These are phyloP conservation scores for Patagioenas fasciata DNA, from an alignment of 2,113 vertebrate species.

Conservation along the genomic window DNA sequence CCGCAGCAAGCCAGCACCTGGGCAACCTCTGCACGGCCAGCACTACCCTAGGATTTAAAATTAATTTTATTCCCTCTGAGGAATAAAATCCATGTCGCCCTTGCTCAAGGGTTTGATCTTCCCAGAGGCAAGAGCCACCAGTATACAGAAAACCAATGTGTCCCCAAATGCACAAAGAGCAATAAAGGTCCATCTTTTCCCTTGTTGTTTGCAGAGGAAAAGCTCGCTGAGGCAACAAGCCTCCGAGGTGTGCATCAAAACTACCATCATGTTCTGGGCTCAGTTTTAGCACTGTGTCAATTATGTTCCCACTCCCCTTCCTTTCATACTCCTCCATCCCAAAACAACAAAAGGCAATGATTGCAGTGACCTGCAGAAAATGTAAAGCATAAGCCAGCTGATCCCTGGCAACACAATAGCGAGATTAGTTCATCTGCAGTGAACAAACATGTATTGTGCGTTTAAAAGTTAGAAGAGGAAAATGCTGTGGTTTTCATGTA, in stretches of 20 bases:
- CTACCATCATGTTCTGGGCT: background rate
- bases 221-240: background rate
- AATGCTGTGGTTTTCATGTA: slow-evolving; percentile 45
- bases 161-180: fast-evolving
- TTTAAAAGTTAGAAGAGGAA: slow-evolving; percentile 53
- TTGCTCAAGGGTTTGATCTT: background rate
- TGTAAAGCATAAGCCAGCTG: slow-evolving; percentile 52
- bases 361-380: slow-evolving; percentile 64
- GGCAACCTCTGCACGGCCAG: background rate
- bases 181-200: background rate
- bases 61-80: background rate
- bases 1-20: background rate
- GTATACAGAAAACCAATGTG: background rate
- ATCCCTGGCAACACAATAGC: slow-evolving; percentile 47
- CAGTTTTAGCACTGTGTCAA: background rate
- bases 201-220: background rate
- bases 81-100: background rate
- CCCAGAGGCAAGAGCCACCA: background rate
- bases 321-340: background rate
- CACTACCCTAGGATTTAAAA: background rate
- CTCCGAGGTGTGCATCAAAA: fast-evolving
- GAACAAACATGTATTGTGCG: slow-evolving; percentile 49
- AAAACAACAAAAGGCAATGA: slow-evolving; percentile 30
- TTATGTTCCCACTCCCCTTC: background rate
- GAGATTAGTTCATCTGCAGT: slow-evolving; percentile 42